These are phyloP conservation scores for Malacoraja senta DNA, from an alignment of 2,797 vertebrate species.

Conservation along the genomic window DNA sequence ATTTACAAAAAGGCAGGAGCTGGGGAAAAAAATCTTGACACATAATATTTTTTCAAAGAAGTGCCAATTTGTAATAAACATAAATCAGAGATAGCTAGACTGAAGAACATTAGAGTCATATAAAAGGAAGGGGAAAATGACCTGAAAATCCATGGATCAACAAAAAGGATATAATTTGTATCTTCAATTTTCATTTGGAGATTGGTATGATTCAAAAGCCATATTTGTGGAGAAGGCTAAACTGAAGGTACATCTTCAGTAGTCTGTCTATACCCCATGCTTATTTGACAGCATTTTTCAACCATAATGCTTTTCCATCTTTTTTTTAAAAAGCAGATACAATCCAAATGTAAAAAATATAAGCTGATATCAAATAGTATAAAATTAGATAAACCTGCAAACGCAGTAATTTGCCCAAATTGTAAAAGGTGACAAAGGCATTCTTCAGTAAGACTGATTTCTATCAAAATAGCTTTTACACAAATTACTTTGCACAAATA, in stretches of 20 bases:
- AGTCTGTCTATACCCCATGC: neutral
- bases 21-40: neutral
- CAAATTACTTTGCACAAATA: neutral
- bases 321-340: neutral
- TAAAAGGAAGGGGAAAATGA: neutral
- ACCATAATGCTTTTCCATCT: neutral
- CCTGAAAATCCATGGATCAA: neutral
- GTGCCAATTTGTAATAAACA: neutral
- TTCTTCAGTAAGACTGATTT: neutral
- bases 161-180: neutral
- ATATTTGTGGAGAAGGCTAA: neutral
- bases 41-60: neutral
- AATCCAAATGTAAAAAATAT: neutral
- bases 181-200: neutral
- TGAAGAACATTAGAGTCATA: neutral
- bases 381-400: neutral
- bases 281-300: neutral
- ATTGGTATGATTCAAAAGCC: neutral
- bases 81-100: too few species aligned
- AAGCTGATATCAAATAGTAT: neutral
- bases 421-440: neutral
- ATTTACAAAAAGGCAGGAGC: neutral
- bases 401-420: neutral
- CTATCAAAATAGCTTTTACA: neutral
- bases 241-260: neutral